A percentile compares a stretch with the other conserved stretches of the same genome.
Evolutionary conservation across 2,888 invertebrate species (phyloP).

Genomic region (Ophioninae sp.): DNA sequence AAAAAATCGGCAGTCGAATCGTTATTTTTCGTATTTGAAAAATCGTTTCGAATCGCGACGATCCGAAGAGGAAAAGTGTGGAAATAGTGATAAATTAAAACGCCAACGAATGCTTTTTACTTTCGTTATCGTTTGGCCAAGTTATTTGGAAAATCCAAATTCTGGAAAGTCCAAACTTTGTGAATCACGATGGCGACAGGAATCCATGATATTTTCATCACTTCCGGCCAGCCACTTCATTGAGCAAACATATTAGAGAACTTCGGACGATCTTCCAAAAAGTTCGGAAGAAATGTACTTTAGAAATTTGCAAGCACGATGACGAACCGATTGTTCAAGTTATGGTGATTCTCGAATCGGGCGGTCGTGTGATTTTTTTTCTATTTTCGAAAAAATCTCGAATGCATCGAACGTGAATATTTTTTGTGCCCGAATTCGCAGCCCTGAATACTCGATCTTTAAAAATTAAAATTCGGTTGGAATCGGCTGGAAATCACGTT

Average conservation of each 20-base stretch:
- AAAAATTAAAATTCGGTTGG: not conserved
- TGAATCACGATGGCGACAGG: not conserved
- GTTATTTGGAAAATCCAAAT: conserved; percentile 21
- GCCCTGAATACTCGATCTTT: not conserved
- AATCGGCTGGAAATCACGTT: not conserved
- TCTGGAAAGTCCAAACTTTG: conserved; percentile 9
- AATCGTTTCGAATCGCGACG: conserved; percentile 27
- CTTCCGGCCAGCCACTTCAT: not conserved
- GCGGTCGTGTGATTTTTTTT: not conserved
- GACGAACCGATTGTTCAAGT: not conserved
- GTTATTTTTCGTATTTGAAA: conserved; percentile 23
- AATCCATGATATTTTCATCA: not conserved
- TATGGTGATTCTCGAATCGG: too few relatives aligned
- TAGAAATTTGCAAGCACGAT: not conserved
- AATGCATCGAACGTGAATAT: not conserved
- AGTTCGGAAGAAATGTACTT: not conserved
- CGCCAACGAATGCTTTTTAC: conserved; percentile 45
- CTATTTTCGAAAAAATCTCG: not conserved
- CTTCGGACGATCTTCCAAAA: not conserved
- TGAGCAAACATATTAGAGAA: not conserved
- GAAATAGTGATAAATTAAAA: not conserved
- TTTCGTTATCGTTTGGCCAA: conserved; percentile 22
- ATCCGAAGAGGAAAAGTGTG: not conserved
- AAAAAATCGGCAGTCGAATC: conserved; percentile 8
- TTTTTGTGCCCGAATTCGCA: not conserved